Evolutionary conservation across 2,113 vertebrate genomes (phyloP).

Genomic region (Prietella phreatophila): DNA sequence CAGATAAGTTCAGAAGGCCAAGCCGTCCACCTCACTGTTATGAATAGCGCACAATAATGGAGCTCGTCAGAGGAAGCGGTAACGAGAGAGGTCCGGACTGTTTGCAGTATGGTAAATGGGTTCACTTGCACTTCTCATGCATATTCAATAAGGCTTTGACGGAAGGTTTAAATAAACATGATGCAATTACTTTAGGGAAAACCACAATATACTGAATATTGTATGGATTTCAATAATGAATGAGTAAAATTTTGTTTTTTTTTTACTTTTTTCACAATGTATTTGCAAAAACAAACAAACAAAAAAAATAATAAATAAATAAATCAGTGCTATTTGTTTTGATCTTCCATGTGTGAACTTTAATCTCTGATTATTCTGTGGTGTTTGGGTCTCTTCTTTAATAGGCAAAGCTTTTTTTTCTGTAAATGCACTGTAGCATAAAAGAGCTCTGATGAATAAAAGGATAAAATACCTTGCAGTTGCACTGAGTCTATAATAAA

Average conservation of each 20-base stretch:
- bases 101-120: slow-evolving; percentile 34
- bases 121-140: slow-evolving; percentile 44
- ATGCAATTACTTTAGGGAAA: slow-evolving; percentile 32
- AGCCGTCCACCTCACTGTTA: neutral
- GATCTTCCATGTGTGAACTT: neutral
- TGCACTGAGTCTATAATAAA: neutral
- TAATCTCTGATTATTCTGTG: neutral
- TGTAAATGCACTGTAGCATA: neutral
- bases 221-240: neutral
- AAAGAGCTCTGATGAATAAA: neutral
- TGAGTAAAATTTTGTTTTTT: neutral
- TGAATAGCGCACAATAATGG: slow-evolving; percentile 31
- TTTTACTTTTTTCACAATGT: neutral
- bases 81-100: slow-evolving; percentile 1
- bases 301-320: too few species aligned
- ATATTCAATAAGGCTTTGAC: slow-evolving; percentile 48
- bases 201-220: slow-evolving; percentile 1
- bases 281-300: neutral
- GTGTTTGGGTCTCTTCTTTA: neutral
- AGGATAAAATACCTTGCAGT: neutral
- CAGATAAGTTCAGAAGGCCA: slow-evolving; percentile 30
- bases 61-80: slow-evolving; percentile 20
- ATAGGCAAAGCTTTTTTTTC: neutral
- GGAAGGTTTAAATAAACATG: slow-evolving; percentile 47
- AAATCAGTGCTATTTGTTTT: neutral